These are phyloP conservation scores for Microtus oregoni DNA, from an alignment of 2,113 vertebrate species.

Conservation along the genomic window DNA sequence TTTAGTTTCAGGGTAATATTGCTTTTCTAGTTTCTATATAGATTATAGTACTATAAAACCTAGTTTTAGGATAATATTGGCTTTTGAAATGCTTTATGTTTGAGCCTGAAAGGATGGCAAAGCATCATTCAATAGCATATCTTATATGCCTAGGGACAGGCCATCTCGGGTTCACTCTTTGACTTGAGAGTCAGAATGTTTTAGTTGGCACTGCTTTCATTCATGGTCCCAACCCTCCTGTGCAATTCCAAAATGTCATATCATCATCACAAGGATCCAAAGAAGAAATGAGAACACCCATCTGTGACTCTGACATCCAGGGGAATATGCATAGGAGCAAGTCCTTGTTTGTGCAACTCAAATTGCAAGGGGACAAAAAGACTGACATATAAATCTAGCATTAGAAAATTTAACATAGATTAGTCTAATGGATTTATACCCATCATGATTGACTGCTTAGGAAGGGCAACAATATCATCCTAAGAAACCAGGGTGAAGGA, in stretches of 20 bases:
- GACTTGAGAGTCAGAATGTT: background rate
- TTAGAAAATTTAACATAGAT: background rate
- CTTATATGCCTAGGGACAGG: background rate
- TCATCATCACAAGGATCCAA: background rate
- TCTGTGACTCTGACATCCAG: background rate
- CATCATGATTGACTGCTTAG: background rate
- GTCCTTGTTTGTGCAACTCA: background rate
- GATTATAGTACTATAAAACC: too few species aligned
- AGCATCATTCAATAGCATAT: background rate
- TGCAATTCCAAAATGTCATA: background rate
- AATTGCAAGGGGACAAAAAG: background rate
- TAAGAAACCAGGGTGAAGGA: background rate
- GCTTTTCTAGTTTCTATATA: too few species aligned
- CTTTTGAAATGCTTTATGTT: background rate
- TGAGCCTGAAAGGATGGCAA: background rate
- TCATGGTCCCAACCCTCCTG: background rate
- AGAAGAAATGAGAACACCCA: background rate
- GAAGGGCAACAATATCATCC: background rate
- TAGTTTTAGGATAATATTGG: too few species aligned
- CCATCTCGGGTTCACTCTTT: too few species aligned
- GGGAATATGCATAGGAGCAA: background rate
- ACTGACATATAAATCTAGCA: background rate
- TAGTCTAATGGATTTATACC: background rate
- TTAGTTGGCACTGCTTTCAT: background rate
- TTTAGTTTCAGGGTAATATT: too few species aligned